Evolutionary conservation across 2,888 invertebrate genomes (phyloP).

Genomic region (Bibio marci): DNA sequence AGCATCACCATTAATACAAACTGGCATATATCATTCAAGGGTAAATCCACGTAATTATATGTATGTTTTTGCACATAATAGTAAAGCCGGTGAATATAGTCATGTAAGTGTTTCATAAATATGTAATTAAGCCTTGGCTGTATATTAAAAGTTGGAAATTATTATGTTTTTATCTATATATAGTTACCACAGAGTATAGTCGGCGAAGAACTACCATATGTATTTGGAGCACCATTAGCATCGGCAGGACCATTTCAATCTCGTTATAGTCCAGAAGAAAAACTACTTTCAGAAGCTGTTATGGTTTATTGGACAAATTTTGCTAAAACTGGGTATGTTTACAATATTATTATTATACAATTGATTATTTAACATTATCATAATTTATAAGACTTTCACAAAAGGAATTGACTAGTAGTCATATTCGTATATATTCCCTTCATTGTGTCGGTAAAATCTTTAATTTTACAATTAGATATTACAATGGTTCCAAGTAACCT

Average conservation of each 20-base stretch:
- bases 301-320: slow-evolving; percentile 87
- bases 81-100: slow-evolving; percentile 58
- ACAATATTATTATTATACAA: no score
- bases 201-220: slow-evolving; percentile 76
- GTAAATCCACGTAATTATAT: slow-evolving; percentile 65
- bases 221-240: slow-evolving; percentile 70
- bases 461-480: no score
- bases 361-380: background rate
- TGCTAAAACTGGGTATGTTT: slow-evolving; percentile 67
- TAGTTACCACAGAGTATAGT: slow-evolving; percentile 59
- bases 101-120: slow-evolving; percentile 38
- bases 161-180: slow-evolving; percentile 13
- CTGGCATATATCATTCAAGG: slow-evolving; percentile 57
- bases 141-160: background rate
- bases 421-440: no score
- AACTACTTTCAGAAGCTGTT: slow-evolving; percentile 64
- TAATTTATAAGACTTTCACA: no score
- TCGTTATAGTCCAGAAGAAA: slow-evolving; percentile 60
- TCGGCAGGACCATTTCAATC: slow-evolving; percentile 51
- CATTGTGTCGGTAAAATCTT: no score
- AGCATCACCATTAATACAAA: slow-evolving; percentile 61
- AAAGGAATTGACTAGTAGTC: no score
- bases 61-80: slow-evolving; percentile 77
- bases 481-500: no score
- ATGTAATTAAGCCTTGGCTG: slow-evolving; percentile 1